Base-by-base conservation (phyloP, 37 sponge, comb jelly and placozoan genomes). In the Cladorhizidae sp. region DNA sequence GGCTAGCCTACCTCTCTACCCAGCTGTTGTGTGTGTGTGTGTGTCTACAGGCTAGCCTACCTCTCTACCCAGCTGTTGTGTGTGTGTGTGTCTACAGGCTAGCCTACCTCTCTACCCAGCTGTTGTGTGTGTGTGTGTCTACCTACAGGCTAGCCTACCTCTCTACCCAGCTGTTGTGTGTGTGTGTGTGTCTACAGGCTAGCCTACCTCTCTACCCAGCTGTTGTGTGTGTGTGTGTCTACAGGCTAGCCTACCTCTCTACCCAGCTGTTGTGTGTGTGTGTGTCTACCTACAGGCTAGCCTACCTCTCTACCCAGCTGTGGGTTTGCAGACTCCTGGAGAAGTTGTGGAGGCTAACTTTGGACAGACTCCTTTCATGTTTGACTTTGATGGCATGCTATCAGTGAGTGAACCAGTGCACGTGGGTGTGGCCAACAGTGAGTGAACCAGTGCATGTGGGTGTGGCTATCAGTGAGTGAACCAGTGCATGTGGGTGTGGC, bases 311-410 rank as follows among this genome's bases (percentile, higher is more conserved):
- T 98, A 92, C 68, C 99, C 99, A 5, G 89, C 91, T 18, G 93
- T 98, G 28, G 99, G 99, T 3, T 82, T 98, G 18, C 99, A 98
- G 83, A 94, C 97, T 26, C 92, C 92, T 22, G 99, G 99, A 0
- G 99, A 98, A 64, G 41, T 96, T 9, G 93, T 96, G 25, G 97
- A 96, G 72, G 90, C 93, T 1, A 98, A 98, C 52, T 98, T 98
- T 80, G 99, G 99, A 72, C 77, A 89, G 26, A 49, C 67, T 36
- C 83, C 92, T 0, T 95, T 98, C 59, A 70, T 89, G 36, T 98
- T 93, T 88, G 94, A 98, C 80, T 91, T 98, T 74, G 90, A 91
- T 36, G 92, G 96, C 9, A 35, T 96, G 49, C 59, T 94, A 42
- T 41, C 56, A 25, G 95, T 94, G 49, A 45, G 49, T 45, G 49